Base-by-base conservation (phyloP, 2,797 vertebrate genomes). In the Anabacerthia variegaticeps region DNA sequence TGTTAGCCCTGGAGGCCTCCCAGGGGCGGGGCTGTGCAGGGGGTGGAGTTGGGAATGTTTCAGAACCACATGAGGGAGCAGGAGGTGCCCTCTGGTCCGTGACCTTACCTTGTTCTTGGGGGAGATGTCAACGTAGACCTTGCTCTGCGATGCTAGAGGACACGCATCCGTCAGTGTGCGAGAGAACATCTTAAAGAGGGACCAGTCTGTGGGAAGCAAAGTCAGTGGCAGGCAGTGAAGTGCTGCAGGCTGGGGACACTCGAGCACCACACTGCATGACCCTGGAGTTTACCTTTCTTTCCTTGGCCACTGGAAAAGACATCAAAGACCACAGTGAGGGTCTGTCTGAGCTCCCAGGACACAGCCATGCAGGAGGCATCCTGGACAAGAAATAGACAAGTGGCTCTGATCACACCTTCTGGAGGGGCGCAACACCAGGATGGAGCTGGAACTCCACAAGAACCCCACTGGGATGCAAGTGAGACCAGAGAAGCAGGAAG, bases 161-260 rank as follows among this genome's bases (percentile, higher is more conserved):
- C 99, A 99, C 3, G 98, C 97, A 49, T 99, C 99, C 0, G 99
- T 99, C 92, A 99, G 97, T 0, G 99, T 99, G 83, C 99, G 98
- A 78, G 99, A 99, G 97, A 99, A 99, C 99, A 99, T 99, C 98
- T 99, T 99, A 86, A 99, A 99, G 84, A 99, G 98, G 46, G 99
- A 99, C 99, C 99, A 99, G 88, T 99, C 99, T 99, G 97, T 3
- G 28, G 78, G 79, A 92, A 63, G 80, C 4, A 37, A 86, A 75
- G 80, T 61, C 48, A 82, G 51, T 10, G 18, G 23, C 59, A 87
- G 44, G 28, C 30, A 17, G 14, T 14, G 51, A 44, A 27, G 44
- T 41, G 37, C 18, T 13, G 16, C 7, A 37, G 56, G 28, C 17
- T 37, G 55, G 19, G 52, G 37, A 92, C 51, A 48, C 9, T 26